Evolutionary conservation across 2,113 vertebrate species (phyloP).

Genomic region (Sigmodon hispidus): DNA sequence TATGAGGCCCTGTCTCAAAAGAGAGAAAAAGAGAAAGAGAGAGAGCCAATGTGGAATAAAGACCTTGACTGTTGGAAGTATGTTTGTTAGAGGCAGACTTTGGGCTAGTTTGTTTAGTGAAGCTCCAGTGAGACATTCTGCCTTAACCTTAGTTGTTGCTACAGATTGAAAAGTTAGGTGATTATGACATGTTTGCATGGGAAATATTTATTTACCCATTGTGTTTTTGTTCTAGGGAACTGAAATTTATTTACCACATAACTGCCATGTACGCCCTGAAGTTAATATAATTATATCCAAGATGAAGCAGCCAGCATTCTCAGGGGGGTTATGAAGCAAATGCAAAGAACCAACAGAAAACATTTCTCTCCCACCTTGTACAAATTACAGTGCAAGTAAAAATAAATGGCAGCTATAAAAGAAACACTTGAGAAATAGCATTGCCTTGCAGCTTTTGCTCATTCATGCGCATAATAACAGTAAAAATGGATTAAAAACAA

Average conservation of each 20-base stretch:
- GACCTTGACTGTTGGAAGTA: not conserved
- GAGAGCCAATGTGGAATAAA: not conserved
- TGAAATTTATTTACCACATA: constrained; percentile 49
- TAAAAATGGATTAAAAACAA: constrained; percentile 32
- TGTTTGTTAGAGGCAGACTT: not conserved
- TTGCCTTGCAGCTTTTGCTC: constrained; percentile 6
- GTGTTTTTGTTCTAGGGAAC: constrained; percentile 51
- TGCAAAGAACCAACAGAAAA: constrained; percentile 28
- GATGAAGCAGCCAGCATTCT: constrained; percentile 6
- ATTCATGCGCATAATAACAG: not conserved
- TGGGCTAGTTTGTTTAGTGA: not conserved
- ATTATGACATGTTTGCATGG: not conserved
- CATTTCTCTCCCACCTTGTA: not conserved
- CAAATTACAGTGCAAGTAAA: not conserved
- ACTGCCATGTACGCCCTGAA: not conserved
- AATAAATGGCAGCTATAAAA: constrained; percentile 23
- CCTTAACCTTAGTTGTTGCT: not conserved
- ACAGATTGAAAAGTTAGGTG: constrained; percentile 7
- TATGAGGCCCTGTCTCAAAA: not conserved
- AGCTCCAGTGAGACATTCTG: not conserved
- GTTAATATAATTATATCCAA: constrained; percentile 23
- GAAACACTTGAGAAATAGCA: constrained; percentile 22
- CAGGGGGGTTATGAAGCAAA: constrained; percentile 28
- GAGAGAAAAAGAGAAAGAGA: not conserved
- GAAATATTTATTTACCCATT: constrained; percentile 48